These are phyloP conservation scores for Morpho achilles DNA, from an alignment of 2,888 invertebrate genomes.

Conservation along the genomic window DNA sequence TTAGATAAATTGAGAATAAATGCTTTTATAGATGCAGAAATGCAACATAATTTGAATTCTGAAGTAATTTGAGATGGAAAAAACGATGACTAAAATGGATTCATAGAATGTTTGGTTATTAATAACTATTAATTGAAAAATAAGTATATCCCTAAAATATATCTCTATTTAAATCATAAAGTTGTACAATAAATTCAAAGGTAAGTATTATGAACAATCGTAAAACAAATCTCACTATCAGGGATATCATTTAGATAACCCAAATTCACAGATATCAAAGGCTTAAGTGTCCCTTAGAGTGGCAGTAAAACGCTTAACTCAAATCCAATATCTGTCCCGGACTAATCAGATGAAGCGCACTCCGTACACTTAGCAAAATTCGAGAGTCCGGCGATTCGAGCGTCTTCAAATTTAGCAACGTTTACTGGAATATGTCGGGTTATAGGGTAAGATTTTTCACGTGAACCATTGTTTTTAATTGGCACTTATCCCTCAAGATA, in stretches of 20 bases:
- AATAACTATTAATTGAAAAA: too few species aligned
- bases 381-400: constrained; percentile 43
- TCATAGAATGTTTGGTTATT: too few species aligned
- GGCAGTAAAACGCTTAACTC: constrained; percentile 47
- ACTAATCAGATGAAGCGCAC: constrained; percentile 55
- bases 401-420: constrained; percentile 35
- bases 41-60: too few species aligned
- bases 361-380: constrained; percentile 47
- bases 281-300: constrained; percentile 19
- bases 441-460: constrained; percentile 41
- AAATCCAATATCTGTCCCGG: constrained; percentile 56
- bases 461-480: constrained; percentile 57
- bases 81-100: too few species aligned
- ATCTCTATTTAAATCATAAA: too few species aligned
- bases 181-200: background rate
- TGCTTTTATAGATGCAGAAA: too few species aligned
- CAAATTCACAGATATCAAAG: constrained; percentile 15
- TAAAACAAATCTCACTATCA: constrained; percentile 1
- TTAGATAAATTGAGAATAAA: too few species aligned
- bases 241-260: constrained; percentile 3
- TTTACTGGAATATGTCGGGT: constrained; percentile 28
- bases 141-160: too few species aligned
- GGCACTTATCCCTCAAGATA: constrained; percentile 51
- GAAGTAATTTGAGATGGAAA: too few species aligned
- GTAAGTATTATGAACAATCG: background rate